These are phyloP conservation scores for Teleogryllus oceanicus DNA, from an alignment of 2,888 invertebrate species.

Conservation along the genomic window DNA sequence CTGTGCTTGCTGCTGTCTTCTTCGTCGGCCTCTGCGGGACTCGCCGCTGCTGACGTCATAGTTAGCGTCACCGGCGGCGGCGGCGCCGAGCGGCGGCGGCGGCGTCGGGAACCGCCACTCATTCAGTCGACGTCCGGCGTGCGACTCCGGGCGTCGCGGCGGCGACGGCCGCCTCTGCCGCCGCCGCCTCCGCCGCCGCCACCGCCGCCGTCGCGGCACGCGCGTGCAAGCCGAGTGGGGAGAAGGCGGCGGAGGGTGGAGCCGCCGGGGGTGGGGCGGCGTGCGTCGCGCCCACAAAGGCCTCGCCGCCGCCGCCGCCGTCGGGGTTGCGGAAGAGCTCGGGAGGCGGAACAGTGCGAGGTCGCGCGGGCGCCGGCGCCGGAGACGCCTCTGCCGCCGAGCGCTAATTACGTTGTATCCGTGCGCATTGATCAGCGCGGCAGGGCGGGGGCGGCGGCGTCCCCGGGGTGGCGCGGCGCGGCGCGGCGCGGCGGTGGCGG, in stretches of 20 bases:
- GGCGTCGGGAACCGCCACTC: background rate
- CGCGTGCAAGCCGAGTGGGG: background rate
- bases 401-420: slow-evolving; percentile 9
- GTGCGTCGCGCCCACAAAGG: background rate
- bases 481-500: background rate
- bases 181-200: background rate
- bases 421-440: background rate
- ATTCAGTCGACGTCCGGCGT: background rate
- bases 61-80: background rate
- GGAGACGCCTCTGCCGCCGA: background rate
- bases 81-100: background rate
- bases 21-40: background rate
- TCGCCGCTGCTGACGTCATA: slow-evolving; percentile 11
- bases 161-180: background rate
- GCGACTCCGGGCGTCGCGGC: background rate
- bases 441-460: background rate
- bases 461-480: background rate
- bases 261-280: background rate
- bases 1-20: background rate
- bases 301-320: background rate
- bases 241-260: background rate
- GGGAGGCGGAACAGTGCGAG: background rate
- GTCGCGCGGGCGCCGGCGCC: background rate
- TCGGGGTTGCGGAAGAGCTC: background rate
- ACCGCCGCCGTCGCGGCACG: background rate